A percentile compares a stretch with the other conserved stretches of the same genome.
Evolutionary conservation across 2,113 vertebrate species (phyloP).

Genomic region (Excalfactoria chinensis): DNA sequence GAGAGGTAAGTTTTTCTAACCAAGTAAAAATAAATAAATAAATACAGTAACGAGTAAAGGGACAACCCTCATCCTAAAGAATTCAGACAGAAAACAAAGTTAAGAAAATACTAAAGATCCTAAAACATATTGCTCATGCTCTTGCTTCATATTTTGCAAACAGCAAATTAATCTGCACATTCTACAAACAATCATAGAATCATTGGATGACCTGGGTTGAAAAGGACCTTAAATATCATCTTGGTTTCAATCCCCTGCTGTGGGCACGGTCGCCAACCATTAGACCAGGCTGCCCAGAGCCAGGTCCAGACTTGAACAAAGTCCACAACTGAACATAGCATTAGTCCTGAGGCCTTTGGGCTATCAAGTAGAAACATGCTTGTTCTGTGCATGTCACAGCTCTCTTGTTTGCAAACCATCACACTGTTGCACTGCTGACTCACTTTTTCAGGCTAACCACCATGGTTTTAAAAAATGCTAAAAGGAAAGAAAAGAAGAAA

Average conservation of each 20-base stretch:
- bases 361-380: background rate
- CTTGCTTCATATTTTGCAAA: background rate
- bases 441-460: background rate
- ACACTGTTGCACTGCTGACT: background rate
- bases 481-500: background rate
- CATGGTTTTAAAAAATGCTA: background rate
- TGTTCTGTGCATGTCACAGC: accelerated
- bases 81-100: background rate
- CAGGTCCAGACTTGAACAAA: background rate
- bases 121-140: background rate
- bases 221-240: too few relatives aligned
- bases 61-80: background rate
- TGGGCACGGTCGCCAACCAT: too few relatives aligned
- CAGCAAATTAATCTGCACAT: background rate
- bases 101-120: background rate
- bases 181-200: background rate
- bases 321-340: background rate
- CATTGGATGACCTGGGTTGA: too few relatives aligned
- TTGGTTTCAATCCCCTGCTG: too few relatives aligned
- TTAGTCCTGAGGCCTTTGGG: background rate
- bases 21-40: background rate
- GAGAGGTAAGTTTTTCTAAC: background rate
- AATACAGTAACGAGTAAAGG: background rate
- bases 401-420: background rate
- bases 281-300: too few relatives aligned